Conservation (phyloP, 2,888 invertebrate species). For the Strigamia maritima region DNA sequence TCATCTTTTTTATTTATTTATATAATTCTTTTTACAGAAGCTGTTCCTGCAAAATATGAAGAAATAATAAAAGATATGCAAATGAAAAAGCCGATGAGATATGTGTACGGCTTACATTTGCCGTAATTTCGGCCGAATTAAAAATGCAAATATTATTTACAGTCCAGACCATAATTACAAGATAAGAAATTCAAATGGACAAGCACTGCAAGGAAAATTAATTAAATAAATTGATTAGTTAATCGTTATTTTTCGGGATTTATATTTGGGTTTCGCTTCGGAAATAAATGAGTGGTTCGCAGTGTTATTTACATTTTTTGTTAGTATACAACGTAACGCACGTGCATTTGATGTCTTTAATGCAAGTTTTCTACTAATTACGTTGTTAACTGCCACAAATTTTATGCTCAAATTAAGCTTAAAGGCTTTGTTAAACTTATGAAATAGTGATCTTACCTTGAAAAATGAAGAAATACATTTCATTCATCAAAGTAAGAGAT, state of each 20-base stretch:
- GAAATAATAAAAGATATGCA: background rate
- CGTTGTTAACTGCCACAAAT: background rate
- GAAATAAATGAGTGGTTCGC: background rate
- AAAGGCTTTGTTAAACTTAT: background rate
- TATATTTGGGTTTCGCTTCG: background rate
- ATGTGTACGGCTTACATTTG: background rate
- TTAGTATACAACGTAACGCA: background rate
- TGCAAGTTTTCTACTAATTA: background rate
- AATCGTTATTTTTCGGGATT: background rate
- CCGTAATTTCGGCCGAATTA: background rate
- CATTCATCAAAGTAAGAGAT: slow-evolving; percentile 34
- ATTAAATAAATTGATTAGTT: background rate
- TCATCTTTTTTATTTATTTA: background rate
- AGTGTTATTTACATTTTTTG: background rate
- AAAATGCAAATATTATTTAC: background rate
- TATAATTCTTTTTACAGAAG: background rate
- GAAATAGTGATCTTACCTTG: slow-evolving; percentile 18
- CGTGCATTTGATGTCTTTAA: slow-evolving; percentile 26
- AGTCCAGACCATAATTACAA: background rate
- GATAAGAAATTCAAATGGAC: background rate
- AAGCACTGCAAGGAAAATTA: background rate
- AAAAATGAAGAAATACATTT: slow-evolving; percentile 17
- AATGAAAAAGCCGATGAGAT: background rate
- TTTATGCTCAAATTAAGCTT: background rate
- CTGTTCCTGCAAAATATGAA: background rate